Base-by-base conservation (phyloP, 1,140 invertebrate species). In the Danaus melanippus region DNA sequence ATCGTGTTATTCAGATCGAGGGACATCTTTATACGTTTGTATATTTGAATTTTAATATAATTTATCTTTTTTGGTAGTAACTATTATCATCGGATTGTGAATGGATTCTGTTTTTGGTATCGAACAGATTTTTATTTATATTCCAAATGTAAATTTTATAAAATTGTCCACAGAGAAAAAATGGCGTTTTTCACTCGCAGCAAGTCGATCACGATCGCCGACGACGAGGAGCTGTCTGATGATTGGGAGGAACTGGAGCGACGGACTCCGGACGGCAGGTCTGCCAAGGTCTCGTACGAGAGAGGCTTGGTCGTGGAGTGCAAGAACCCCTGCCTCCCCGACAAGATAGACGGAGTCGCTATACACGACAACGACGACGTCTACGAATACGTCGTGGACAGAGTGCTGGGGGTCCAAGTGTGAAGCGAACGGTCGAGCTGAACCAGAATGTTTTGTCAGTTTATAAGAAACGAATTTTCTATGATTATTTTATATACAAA, bases 111-210 rank as follows among this genome's bases (percentile, higher is more conserved):
- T n/a, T n/a, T n/a, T n/a, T n/a, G n/a, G n/a, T n/a, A n/a, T n/a
- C n/a, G n/a, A 39, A 49, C 11, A 17, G 9, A 10, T 47, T 15
- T 15, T 8, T 9, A 10, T 12, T 12, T 17, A 11, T 21, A 21
- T 47, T 2, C 4, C 10, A 10, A n/a, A 9, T 9, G 32, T 8
- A 42, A 51, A 42, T 9, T 42, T 8, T 46, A 47, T 21, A 40
- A 15, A 41, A 42, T 15, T 53, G 49, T 73, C 89, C 15, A 69
- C 87, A 97, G 96, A 89, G 96, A 97, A 86, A 97, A 97, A 86
- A 98, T 98, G 92, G 94, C 96, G 10, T 98, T 98, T 86, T 97
- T 98, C 78, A 97, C 95, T 1, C 89, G 93, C 57, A 90, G 92
- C 7, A 94, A 94, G 69, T 74, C 93, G 12, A 92, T 90, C 59